These are phyloP conservation scores for Nymphalis c-album DNA, from an alignment of 2,888 invertebrate genomes.

Conservation along the genomic window DNA sequence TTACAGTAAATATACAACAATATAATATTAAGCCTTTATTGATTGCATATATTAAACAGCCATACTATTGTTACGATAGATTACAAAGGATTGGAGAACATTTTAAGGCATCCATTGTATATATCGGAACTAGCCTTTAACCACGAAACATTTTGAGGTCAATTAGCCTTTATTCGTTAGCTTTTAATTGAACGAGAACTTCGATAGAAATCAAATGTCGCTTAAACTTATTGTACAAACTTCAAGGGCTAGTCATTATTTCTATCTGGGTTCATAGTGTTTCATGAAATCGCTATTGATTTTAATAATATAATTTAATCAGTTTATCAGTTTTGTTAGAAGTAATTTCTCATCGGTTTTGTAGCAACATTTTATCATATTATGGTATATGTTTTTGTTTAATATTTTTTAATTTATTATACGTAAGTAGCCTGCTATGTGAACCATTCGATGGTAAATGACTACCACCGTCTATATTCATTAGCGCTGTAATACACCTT, in stretches of 20 bases:
- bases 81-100: background rate
- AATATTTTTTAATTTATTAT: too few species aligned
- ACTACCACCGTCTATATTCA: too few species aligned
- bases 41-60: background rate
- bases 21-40: background rate
- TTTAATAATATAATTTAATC: background rate
- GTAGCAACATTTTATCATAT: too few species aligned
- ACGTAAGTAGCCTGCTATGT: too few species aligned
- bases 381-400: too few species aligned
- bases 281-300: background rate
- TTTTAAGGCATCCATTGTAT: background rate
- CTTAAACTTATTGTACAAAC: background rate
- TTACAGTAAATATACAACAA: background rate
- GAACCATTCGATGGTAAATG: too few species aligned
- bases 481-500: too few species aligned
- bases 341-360: too few species aligned
- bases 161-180: constrained; percentile 2
- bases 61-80: background rate
- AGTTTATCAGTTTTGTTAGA: background rate
- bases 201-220: constrained; percentile 1
- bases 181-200: constrained; percentile 5
- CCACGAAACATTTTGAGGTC: constrained; percentile 1
- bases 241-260: background rate
- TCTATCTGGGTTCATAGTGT: background rate
- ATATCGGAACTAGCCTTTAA: background rate